Evolutionary conservation across 2,113 vertebrate genomes (phyloP).

Genomic region (Solenodon paradoxus): DNA sequence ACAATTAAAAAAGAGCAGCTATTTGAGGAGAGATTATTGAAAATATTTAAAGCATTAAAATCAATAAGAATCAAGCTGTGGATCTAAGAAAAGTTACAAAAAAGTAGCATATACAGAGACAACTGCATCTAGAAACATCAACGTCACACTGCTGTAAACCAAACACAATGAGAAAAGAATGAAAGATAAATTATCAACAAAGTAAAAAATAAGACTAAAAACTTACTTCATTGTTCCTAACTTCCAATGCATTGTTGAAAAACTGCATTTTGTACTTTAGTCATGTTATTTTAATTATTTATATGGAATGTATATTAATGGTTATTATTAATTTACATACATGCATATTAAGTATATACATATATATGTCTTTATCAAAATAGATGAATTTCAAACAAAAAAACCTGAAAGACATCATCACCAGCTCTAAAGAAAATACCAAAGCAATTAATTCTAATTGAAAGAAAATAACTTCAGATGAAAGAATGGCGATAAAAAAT

Average conservation of each 20-base stretch:
- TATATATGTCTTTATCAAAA: background rate
- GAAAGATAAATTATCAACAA: background rate
- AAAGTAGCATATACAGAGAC: background rate
- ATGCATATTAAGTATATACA: no score
- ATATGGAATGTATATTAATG: background rate
- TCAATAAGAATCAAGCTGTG: background rate
- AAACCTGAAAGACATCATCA: background rate
- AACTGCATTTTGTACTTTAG: background rate
- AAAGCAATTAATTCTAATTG: background rate
- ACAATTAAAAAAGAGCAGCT: background rate
- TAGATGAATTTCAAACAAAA: constrained; percentile 3
- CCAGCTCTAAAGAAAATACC: background rate
- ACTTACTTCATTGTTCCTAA: background rate
- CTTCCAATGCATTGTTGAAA: background rate
- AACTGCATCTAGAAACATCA: background rate
- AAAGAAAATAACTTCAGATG: background rate
- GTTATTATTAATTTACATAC: background rate
- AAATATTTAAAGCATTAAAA: background rate
- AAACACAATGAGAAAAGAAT: background rate
- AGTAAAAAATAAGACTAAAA: background rate
- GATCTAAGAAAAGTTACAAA: background rate
- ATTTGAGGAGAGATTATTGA: background rate
- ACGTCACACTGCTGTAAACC: background rate
- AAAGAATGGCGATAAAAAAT: background rate
- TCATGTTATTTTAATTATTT: background rate